Conservation (phyloP, 1,140 invertebrate species). For the Maconellicoccus hirsutus region DNA sequence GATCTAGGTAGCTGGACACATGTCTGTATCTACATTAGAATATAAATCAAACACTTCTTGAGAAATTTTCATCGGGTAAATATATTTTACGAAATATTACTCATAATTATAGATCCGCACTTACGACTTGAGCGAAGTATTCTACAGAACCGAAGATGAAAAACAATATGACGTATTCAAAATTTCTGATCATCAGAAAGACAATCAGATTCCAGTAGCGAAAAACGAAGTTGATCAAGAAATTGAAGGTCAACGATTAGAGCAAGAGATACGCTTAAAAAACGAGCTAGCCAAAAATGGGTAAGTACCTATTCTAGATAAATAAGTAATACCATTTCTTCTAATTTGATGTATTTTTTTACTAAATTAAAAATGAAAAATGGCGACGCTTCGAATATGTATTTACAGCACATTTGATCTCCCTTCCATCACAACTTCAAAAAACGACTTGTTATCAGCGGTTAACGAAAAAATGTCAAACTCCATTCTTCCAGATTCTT, state of each 20-base stretch:
- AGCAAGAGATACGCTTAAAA: slow-evolving; percentile 42
- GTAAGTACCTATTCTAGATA: too few species aligned
- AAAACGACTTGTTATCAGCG: neutral
- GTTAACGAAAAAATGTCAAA: neutral
- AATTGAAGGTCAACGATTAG: slow-evolving; percentile 58
- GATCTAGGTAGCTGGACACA: too few species aligned
- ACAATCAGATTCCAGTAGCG: slow-evolving; percentile 46
- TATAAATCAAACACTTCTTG: too few species aligned
- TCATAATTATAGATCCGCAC: slow-evolving; percentile 55
- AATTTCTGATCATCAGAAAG: slow-evolving; percentile 49
- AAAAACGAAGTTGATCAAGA: slow-evolving; percentile 65
- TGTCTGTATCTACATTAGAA: too few species aligned
- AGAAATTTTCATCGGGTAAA: too few species aligned
- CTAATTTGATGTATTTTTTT: too few species aligned
- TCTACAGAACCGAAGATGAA: slow-evolving; percentile 65
- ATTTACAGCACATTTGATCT: neutral
- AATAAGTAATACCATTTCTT: too few species aligned
- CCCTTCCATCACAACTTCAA: neutral
- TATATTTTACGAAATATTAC: slow-evolving; percentile 23
- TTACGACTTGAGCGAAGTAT: slow-evolving; percentile 73
- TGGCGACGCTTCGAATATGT: too few species aligned
- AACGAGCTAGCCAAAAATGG: slow-evolving; percentile 27
- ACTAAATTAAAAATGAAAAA: too few species aligned
- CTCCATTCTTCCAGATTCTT: neutral
- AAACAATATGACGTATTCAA: slow-evolving; percentile 59